Evolutionary conservation across 30 jellyfish, hydroid and myxozoan species (phyloP).

Genomic region (Chironex yamaguchii): DNA sequence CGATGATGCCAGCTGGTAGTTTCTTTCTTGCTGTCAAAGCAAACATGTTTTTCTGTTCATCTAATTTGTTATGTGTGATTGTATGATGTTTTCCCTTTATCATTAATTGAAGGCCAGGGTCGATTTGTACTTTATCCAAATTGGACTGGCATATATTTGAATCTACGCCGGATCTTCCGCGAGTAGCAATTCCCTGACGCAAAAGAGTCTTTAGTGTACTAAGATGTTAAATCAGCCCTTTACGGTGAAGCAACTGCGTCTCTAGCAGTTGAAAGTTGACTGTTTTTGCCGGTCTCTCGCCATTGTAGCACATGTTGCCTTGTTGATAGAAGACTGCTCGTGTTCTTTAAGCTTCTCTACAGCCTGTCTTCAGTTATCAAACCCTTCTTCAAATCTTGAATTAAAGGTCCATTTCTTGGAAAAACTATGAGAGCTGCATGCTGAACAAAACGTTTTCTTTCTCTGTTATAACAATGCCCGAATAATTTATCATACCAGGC

Average conservation of each 20-base stretch:
- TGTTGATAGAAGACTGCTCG: not conserved
- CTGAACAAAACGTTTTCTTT: too few species aligned
- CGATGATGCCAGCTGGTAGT: not conserved
- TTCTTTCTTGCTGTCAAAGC: not conserved
- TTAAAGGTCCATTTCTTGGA: too few species aligned
- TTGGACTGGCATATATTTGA: not conserved
- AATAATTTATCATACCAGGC: not conserved
- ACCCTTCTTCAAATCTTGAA: not conserved
- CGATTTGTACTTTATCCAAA: not conserved
- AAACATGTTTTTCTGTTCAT: not conserved
- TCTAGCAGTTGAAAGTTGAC: not conserved
- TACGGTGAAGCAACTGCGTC: not conserved
- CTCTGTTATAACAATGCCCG: not conserved
- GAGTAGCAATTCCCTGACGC: not conserved
- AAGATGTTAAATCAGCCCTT: not conserved
- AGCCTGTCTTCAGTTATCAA: not conserved
- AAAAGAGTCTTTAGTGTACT: not conserved
- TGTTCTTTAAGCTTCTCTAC: not conserved
- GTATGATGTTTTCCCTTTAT: not conserved
- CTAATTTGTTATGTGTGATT: not conserved
- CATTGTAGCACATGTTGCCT: not conserved
- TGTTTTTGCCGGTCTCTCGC: not conserved
- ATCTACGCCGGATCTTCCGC: not conserved
- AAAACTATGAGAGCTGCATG: too few species aligned
- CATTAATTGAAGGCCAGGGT: not conserved